Evolutionary conservation across 2,888 invertebrate species (phyloP), one percentile per base, ranked within the genome.

Genomic region (Minunthozetes semirufus): DNA sequence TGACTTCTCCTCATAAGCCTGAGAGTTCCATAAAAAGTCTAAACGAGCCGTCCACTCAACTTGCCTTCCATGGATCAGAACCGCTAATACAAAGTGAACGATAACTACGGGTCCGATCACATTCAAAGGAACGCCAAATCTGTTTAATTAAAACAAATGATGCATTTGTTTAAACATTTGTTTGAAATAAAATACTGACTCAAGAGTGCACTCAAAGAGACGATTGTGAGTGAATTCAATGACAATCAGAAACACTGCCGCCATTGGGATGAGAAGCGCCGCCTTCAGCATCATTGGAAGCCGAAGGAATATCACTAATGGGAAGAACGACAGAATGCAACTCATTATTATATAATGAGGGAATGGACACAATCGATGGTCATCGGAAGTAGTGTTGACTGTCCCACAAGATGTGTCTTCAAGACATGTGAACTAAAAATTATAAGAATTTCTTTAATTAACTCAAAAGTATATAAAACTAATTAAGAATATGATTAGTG

Each of bases 341-440:
- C 92, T 92, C 17, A 94, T 84, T 6, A 92, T 89, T 59, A 94
- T 90, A 83, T 94, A 95, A 76, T 93, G 89, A 0, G 94, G 94
- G 74, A 93, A 84, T 0, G 91, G 90, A 80, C 93, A 93, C 22
- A 89, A 89, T 72, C 92, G 86, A 82, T 93, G 92, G 77, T 90
- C 88, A 59, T 77, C 77, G 15, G 80, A 74, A 2, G 82, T 72
- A 72, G 17, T 2, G 13, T 11, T 56, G 27, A 5, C 13, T 1
- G 48, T 13, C 9, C 13, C n/a, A 75, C 78, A 78, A 22, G 72
- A 59, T 11, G 77, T 75, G 33, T 78, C 78, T 38, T 76, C 78
- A 17, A 77, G 72, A 76, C 79, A 79, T 19, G 78, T 77, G 76
- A 78, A 77, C 79, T 79, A 27, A 73, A 33, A 33, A 33, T 33